Percentiles rank a stretch among this genome's conserved stretches.
phyloP scores from a whole-genome alignment of 2,888 invertebrate genomes.

The Trimorus sp. region DNA sequence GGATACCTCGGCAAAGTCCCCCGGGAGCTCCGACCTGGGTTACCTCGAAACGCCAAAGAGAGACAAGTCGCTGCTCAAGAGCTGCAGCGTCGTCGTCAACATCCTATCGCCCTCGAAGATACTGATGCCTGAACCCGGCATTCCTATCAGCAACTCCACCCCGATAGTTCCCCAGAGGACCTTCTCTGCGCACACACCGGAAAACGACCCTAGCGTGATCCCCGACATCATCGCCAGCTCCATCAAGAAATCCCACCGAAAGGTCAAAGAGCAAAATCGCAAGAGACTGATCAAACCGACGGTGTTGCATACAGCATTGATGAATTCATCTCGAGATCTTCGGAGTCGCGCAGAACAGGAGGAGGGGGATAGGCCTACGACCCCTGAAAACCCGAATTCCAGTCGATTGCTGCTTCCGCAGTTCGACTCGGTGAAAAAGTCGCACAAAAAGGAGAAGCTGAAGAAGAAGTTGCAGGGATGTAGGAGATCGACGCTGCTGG shows the following conservation, averaged over 20 bases:
- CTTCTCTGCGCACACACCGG: slow-evolving; percentile 69
- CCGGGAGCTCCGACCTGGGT: slow-evolving; percentile 10
- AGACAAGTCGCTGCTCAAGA: slow-evolving; percentile 28
- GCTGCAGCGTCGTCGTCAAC: neutral
- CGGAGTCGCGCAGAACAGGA: slow-evolving; percentile 10
- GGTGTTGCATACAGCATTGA: slow-evolving; percentile 45
- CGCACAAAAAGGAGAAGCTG: slow-evolving; percentile 77
- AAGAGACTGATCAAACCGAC: slow-evolving; percentile 70
- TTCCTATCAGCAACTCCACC: slow-evolving; percentile 29
- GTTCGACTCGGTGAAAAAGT: slow-evolving; percentile 77
- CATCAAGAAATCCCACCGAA: slow-evolving; percentile 77
- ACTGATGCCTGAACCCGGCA: neutral
- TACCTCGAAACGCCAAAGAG: slow-evolving; percentile 45
- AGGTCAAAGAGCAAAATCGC: slow-evolving; percentile 74
- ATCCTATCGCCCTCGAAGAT: slow-evolving; percentile 4
- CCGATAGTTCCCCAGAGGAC: slow-evolving; percentile 29
- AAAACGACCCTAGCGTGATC: slow-evolving; percentile 73
- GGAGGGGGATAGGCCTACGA: slow-evolving; percentile 69
- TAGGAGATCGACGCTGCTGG: slow-evolving; percentile 69
- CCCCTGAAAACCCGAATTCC: slow-evolving; percentile 77
- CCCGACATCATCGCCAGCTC: slow-evolving; percentile 72
- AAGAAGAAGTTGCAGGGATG: slow-evolving; percentile 71
- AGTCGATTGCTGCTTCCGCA: slow-evolving; percentile 75
- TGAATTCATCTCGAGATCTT: slow-evolving; percentile 44
- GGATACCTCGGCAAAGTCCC: neutral